Base-by-base conservation (phyloP, 1,140 invertebrate species). In the Globodera ellingtonae region DNA sequence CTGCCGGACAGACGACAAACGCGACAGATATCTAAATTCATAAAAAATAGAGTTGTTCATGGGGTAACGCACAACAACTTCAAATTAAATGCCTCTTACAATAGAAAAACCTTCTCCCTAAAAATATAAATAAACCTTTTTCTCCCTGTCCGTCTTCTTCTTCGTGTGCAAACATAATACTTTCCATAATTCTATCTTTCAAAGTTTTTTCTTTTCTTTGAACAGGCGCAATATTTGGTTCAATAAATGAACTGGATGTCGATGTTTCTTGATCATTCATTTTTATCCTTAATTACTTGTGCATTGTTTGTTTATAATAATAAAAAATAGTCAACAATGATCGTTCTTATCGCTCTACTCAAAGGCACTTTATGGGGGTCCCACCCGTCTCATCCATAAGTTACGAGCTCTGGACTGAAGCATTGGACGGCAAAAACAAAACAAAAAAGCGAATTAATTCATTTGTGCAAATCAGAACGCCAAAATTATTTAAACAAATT, bases 1-100 rank as follows among this genome's bases (percentile, higher is more conserved):
- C 85, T 81, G 3, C 83, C 83, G 5, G 79, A 15, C 6, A 84
- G 35, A 44, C 97, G 92, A 91, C 97, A 99, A 76, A 99, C 97
- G 82, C 97, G 93, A 91, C 97, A 99, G 87, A 99, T 98, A 91
- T 97, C 95, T 85, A 90, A 90, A 91, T 44, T 74, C 9, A n/a
- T 5, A 0, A 73, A 35, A 35, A 35, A 35, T 35, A 35, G 35
- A 35, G 3, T 35, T 35, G 35, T 35, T 35, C 35, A 35, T 35
- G 35, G 35, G 3, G 35, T 35, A 35, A 35, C 0, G 35, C 0
- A 35, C 35, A 77, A 70, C 5, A n/a, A 78, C 10, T 78, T 78
- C 9, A 44, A 78, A 46, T 3, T 15, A 65, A 65, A 35, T 35
- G 35, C 35, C 3, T 35, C 35, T 35, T 3, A 35, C 35, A 35